phyloP scores from a whole-genome alignment of 2,797 vertebrate genomes.

The Lacerta agilis region DNA sequence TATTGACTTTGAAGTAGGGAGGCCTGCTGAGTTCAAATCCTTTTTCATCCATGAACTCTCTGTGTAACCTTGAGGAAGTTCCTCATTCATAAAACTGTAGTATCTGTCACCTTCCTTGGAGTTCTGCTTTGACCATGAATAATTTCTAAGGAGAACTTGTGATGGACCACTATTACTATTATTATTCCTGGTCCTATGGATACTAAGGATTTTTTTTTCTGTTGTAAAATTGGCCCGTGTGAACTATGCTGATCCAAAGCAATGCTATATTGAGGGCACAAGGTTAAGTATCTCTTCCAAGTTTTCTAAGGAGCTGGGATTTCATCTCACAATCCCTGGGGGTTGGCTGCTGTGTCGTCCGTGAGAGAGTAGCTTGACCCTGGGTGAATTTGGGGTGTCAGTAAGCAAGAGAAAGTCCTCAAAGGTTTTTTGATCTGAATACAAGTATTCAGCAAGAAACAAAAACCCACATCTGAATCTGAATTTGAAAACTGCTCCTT shows the following conservation, averaged over 20 bases:
- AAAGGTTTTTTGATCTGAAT: slow-evolving; percentile 17
- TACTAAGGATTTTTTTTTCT: neutral
- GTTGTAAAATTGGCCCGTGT: neutral
- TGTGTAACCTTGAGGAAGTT: neutral
- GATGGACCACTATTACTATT: neutral
- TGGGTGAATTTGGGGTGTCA: neutral
- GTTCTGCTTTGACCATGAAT: neutral
- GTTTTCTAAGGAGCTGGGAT: neutral
- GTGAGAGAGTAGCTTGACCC: neutral
- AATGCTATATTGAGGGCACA: neutral
- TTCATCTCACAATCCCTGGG: neutral
- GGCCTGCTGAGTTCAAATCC: neutral
- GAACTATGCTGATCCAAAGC: neutral
- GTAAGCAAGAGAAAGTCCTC: neutral
- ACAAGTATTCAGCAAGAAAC: slow-evolving; percentile 1
- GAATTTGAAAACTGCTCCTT: slow-evolving; percentile 25
- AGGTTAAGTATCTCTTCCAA: neutral
- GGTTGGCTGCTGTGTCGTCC: neutral
- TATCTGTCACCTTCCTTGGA: neutral
- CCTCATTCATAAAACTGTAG: neutral
- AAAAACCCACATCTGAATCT: slow-evolving; percentile 28
- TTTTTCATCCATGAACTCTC: neutral
- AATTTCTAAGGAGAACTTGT: neutral
- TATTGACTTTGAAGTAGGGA: neutral
- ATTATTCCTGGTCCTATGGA: neutral